Base-by-base conservation (phyloP, 1,140 invertebrate genomes). In the Zaprionus gabonicus region DNA sequence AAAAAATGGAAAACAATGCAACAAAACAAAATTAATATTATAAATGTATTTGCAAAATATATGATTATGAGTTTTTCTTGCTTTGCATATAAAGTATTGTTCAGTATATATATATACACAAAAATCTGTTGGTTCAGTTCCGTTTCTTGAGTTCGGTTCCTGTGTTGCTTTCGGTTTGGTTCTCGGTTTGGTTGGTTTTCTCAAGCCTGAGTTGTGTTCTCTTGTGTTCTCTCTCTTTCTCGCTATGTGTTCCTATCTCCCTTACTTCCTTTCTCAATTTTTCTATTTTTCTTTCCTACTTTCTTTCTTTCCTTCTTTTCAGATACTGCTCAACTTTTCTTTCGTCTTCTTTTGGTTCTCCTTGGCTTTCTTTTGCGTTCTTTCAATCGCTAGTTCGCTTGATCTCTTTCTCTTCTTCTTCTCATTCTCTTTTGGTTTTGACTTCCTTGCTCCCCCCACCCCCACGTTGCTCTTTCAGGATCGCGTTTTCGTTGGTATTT, bases 31-130 rank as follows among this genome's bases (percentile, higher is more conserved):
- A 82, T 87, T 88, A 90, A 88, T 88, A 88, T 88, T 88, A 88
- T 88, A 88, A 88, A 88, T 88, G 85, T 88, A 88, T 88, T 88
- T 90, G 71, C 79, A 88, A 88, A 88, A 88, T 88, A 88, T 88
- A 88, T 82, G 55, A 88, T 88, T 88, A 88, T 88, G 85, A 88
- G 85, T 88, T 88, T 88, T 88, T 88, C 85, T 88, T 88, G 81
- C 85, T 88, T 88, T 88, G 85, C 81, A 81, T 87, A 82, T 77
- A 70, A 77, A 87, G 81, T 69, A 90, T 46, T 46, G 41, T 46
- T 46, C 41, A 46, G 41, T 46, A 31, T 10, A 31, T 28, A 31
- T 17, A 9, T 34, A 34, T 10, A 34, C 9, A 34, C 83, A 78
- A 67, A 72, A 64, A 82, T 10, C n/a, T 80, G 70, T 78, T 81